A percentile compares a stretch with the other conserved stretches of the same genome.
Evolutionary conservation across 2,113 vertebrate species (phyloP).

Genomic region (Bagarius yarrelli): DNA sequence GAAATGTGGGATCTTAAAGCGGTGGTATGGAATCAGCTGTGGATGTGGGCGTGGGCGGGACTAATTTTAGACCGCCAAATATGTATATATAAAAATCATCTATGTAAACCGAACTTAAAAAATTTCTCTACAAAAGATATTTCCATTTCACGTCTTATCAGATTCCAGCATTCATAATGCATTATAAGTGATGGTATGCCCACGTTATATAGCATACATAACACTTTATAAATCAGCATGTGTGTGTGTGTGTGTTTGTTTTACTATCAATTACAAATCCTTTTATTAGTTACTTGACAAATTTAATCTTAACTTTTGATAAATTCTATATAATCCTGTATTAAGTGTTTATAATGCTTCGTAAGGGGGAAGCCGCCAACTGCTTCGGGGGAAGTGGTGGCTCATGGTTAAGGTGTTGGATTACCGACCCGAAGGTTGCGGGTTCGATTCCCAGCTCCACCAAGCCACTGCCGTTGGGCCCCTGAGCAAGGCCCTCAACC

Average conservation of each 20-base stretch:
- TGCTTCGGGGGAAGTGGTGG: too few species aligned
- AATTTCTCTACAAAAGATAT: not conserved
- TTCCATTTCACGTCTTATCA: not conserved
- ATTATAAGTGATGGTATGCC: not conserved
- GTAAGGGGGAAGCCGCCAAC: too few species aligned
- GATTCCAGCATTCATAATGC: not conserved
- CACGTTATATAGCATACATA: not conserved
- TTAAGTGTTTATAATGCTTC: not conserved
- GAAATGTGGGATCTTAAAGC: not conserved
- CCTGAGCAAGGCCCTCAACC: too few species aligned
- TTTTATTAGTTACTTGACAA: too few species aligned
- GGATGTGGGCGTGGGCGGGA: not conserved
- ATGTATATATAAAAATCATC: not conserved
- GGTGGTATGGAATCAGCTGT: not conserved
- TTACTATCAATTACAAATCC: too few species aligned
- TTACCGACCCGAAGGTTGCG: too few species aligned
- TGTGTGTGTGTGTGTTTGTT: too few species aligned
- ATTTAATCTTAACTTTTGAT: not conserved
- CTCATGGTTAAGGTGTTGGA: too few species aligned
- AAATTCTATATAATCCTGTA: not conserved
- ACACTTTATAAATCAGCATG: not conserved
- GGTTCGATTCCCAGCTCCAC: too few species aligned
- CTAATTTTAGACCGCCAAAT: not conserved
- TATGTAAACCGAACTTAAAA: not conserved
- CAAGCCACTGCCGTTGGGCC: too few species aligned